phyloP scores from a whole-genome alignment of 1,140 invertebrate species.

The Bilobella aurantiaca region DNA sequence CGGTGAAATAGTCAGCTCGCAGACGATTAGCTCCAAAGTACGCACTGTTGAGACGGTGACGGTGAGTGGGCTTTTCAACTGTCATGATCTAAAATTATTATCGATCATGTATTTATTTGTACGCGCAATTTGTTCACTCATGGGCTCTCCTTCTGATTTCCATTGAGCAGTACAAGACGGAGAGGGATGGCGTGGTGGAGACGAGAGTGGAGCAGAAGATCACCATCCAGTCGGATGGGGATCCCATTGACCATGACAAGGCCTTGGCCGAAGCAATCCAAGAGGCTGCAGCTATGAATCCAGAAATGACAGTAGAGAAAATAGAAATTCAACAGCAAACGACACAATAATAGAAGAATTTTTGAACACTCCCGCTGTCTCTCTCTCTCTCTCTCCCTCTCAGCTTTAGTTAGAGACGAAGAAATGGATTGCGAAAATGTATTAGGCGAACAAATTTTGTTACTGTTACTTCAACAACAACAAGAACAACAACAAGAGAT shows the following conservation, averaged over 20 bases:
- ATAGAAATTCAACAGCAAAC: slow-evolving; percentile 94
- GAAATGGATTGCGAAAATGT: too few relatives aligned
- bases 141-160: too few relatives aligned
- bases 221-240: slow-evolving; percentile 89
- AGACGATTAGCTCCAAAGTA: slow-evolving; percentile 89
- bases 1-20: slow-evolving; percentile 39
- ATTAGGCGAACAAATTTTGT: too few relatives aligned
- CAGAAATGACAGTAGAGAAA: slow-evolving; percentile 93
- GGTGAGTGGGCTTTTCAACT: slow-evolving; percentile 53
- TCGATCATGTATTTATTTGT: too few relatives aligned
- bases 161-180: slow-evolving; percentile 86
- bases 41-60: slow-evolving; percentile 93
- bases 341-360: too few relatives aligned
- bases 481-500: too few relatives aligned
- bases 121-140: too few relatives aligned
- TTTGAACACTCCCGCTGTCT: too few relatives aligned
- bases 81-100: too few relatives aligned
- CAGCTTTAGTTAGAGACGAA: too few relatives aligned
- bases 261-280: slow-evolving; percentile 88
- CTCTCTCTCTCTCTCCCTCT: too few relatives aligned
- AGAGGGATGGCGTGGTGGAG: slow-evolving; percentile 87
- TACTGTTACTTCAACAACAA: too few relatives aligned
- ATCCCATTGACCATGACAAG: slow-evolving; percentile 90
- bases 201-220: slow-evolving; percentile 94
- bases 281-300: slow-evolving; percentile 90